Base-by-base conservation (phyloP, 2,888 invertebrate species). In the Tethea ocularis region DNA sequence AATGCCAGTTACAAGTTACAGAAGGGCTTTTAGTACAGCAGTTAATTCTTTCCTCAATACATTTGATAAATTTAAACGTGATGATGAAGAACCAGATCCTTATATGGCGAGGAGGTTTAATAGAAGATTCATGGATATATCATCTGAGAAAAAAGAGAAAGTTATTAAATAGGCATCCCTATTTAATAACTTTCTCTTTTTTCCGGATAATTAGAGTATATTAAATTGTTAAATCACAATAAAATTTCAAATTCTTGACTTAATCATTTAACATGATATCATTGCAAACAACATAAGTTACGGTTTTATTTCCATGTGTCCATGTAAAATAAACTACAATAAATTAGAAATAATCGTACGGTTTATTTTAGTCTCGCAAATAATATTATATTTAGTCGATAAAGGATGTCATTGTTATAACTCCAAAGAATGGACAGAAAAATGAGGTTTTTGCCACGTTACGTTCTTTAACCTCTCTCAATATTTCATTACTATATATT, bases 31-130 rank as follows among this genome's bases (percentile, higher is more conserved):
- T 1, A 81, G 80, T 53, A 85, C 84, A 22, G 92, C 91, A 4
- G 71, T 92, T 0, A 77, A 78, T 46, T 77, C 83, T 2, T 92
- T 92, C 61, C 61, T 92, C 38, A 82, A 84, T 0, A 87, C 91
- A 0, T 93, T 92, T 58, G 86, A 91, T 60, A 81, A 73, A 15
- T 92, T 79, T 56, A 90, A 89, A 67, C 80, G 83, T 1, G 84
- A 72, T 2, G 87, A 89, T 61, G 52, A 29, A 24, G 78, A 77
- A 22, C 92, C 92, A 0, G 78, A 79, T 17, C 92, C 92, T 0
- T 93, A 92, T 60, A 92, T 91, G 91, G 86, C 87, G 0, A 75
- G 83, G 52, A 72, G 84, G 29, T 93, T 91, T 57, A 89, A 92
- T 59, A 83, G 92, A 63, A 78, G 90, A 56, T 83, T 90, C 36